A percentile compares a stretch with the other conserved stretches of the same genome.
These are phyloP conservation scores for Anoplopoma fimbria DNA, from an alignment of 2,113 vertebrate species.

Conservation along the genomic window DNA sequence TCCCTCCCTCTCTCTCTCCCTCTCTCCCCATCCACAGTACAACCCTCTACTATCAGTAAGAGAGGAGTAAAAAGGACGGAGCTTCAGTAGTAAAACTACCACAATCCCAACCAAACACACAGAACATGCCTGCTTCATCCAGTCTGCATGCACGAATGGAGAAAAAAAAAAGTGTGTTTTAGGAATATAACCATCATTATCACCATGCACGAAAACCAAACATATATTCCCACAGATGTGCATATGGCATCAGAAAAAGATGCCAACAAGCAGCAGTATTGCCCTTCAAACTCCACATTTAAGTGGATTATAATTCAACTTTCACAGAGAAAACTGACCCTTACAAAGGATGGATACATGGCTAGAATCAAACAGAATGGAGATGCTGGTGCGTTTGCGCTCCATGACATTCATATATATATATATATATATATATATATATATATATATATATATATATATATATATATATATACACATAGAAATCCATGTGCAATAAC, in stretches of 20 bases:
- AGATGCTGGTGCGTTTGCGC: too few relatives aligned
- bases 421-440: too few relatives aligned
- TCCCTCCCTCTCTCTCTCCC: neutral
- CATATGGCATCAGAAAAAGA: slow-evolving; percentile 9
- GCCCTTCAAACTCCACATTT: neutral
- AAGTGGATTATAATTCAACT: neutral
- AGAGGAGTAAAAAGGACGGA: neutral
- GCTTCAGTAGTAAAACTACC: neutral
- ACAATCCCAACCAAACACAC: slow-evolving; percentile 15
- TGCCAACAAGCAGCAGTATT: slow-evolving; percentile 18
- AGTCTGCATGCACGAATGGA: neutral
- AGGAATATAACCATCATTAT: neutral
- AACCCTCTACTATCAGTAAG: neutral
- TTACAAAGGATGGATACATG: neutral
- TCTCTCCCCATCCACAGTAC: neutral
- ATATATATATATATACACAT: too few relatives aligned
- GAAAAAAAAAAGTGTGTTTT: neutral
- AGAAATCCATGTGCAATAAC: too few relatives aligned
- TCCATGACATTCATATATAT: too few relatives aligned
- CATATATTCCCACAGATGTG: neutral
- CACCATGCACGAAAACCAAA: neutral
- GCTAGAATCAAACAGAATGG: neutral
- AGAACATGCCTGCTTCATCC: neutral
- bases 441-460: too few relatives aligned
- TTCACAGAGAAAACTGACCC: neutral